Evolutionary conservation across 2,888 invertebrate species (phyloP), one percentile per base, ranked within the genome.

Genomic region (Baronia brevicornis): DNA sequence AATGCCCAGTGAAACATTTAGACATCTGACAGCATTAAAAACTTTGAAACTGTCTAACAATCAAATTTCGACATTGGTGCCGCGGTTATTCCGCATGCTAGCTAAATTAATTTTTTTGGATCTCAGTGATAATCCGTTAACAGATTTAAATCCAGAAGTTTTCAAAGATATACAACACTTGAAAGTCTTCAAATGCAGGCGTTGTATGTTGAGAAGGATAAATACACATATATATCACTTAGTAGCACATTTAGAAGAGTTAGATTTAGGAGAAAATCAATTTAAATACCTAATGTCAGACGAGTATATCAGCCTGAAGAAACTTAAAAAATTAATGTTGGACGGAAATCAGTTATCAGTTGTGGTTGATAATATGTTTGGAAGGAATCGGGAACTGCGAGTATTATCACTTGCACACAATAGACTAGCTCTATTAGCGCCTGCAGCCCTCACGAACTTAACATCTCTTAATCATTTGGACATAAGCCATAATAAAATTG

Each of bases 171-270:
- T 88, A 38, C 88, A 91, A 86, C 89, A 90, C 52, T 75, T 94
- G 39, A 87, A 87, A 59, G 77, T 88, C 39, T 87, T 94, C 46
- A 89, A 89, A 58, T 92, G 94, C 63, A 86, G 93, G 45, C 82
- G 86, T 44, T 94, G 94, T 69, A 85, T 88, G 34, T 71, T 94
- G 46, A 86, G 88, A 52, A 88, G 90, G 64, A 88, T 94, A 51
- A 93, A 94, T 75, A 89, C 91, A 5, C 91, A 92, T 63, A 87
- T 94, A 51, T 93, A 93, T 74, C 90, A 92, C 63, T 85, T 92
- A 52, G 86, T 91, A 53, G 87, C 91, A 40, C 88, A 89, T 58
- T 82, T 94, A 41, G 87, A 88, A 48, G 89, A 91, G 60, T 72
- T 94, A 50, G 93, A 94, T 72, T 77, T 94, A 51, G 92, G 93